Conservation (phyloP, 2,888 invertebrate genomes). For the Chymomyza amoena region DNA sequence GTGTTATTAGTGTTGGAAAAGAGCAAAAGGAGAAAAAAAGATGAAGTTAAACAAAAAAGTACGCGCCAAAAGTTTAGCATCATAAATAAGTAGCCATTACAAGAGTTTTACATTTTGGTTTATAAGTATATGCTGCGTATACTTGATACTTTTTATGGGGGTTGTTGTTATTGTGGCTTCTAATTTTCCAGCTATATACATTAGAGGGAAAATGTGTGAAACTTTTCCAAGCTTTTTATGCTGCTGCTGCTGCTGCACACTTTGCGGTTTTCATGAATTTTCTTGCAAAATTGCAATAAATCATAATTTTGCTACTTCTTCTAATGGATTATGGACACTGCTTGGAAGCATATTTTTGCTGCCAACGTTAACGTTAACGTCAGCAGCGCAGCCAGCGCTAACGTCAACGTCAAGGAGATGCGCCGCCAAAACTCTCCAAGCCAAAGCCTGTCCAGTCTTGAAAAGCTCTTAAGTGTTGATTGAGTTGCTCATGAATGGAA, state of each 20-base stretch:
- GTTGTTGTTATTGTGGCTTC: background rate
- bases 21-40: background rate
- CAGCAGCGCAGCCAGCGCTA: background rate
- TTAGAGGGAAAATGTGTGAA: background rate
- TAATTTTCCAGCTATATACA: background rate
- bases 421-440: background rate
- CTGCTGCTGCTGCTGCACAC: constrained; percentile 44
- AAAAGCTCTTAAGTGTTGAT: constrained; percentile 48
- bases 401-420: constrained; percentile 10
- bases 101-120: constrained; percentile 62
- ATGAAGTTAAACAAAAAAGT: background rate
- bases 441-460: background rate
- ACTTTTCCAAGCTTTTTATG: constrained; percentile 4
- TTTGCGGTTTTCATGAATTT: constrained; percentile 56
- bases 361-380: constrained; percentile 7
- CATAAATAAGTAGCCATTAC: constrained; percentile 50
- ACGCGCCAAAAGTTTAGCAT: constrained; percentile 20
- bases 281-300: constrained; percentile 57
- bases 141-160: constrained; percentile 1
- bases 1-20: constrained; percentile 3
- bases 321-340: constrained; percentile 67
- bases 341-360: constrained; percentile 42
- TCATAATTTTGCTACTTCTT: constrained; percentile 69
- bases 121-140: constrained; percentile 8
- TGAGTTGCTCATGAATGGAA: constrained; percentile 49